These are phyloP conservation scores for Eumaeus atala DNA, from an alignment of 1,140 invertebrate genomes.

Conservation along the genomic window DNA sequence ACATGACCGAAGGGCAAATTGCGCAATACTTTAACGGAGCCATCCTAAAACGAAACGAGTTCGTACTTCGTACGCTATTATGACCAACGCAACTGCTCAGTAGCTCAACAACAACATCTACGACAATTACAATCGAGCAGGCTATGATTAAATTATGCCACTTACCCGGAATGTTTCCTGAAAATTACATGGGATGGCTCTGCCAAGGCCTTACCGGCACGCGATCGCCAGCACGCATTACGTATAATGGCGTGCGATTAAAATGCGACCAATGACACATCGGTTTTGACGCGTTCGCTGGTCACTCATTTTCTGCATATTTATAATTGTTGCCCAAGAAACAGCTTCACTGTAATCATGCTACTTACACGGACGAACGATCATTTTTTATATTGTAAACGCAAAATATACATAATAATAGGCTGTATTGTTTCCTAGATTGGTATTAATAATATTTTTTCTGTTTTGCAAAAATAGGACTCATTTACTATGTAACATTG, in stretches of 20 bases:
- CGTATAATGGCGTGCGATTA: constrained; percentile 55
- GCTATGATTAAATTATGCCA: constrained; percentile 72
- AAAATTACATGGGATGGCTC: constrained; percentile 72
- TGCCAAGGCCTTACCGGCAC: constrained; percentile 63
- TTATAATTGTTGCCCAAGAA: constrained; percentile 37
- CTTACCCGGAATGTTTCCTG: constrained; percentile 69
- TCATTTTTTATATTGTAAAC: constrained; percentile 8
- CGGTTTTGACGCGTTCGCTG: constrained; percentile 60
- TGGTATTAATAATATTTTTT: background rate
- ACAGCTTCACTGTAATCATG: constrained; percentile 37
- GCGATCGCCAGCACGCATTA: constrained; percentile 66
- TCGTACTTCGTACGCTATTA: constrained; percentile 28
- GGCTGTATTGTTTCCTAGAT: constrained; percentile 7
- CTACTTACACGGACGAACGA: constrained; percentile 3
- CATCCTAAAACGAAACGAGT: constrained; percentile 27
- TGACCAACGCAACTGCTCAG: constrained; percentile 38
- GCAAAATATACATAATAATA: constrained; percentile 3
- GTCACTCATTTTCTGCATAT: constrained; percentile 47
- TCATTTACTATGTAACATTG: too few species aligned
- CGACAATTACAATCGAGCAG: constrained; percentile 65
- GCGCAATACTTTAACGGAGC: constrained; percentile 29
- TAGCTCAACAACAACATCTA: constrained; percentile 63
- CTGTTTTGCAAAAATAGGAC: background rate
- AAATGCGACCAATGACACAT: constrained; percentile 69
- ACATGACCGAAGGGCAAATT: constrained; percentile 16